phyloP scores from a whole-genome alignment of 2,113 vertebrate species.

The Sapajus apella region DNA sequence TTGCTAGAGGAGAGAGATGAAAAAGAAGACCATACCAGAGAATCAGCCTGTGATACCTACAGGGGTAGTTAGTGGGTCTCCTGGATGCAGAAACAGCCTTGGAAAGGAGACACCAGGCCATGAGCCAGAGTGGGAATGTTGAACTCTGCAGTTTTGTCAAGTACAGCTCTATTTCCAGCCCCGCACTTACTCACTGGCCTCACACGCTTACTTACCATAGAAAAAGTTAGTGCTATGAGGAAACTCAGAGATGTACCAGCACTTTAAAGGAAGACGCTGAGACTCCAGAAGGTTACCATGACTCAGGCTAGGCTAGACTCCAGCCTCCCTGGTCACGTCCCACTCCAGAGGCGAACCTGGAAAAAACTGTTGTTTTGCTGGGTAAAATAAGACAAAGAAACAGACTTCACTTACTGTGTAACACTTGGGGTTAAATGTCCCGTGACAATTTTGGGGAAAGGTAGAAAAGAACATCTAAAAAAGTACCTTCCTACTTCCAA shows the following conservation, averaged over 20 bases:
- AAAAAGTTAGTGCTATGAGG: neutral
- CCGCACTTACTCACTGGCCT: neutral
- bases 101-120: neutral
- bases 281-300: neutral
- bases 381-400: constrained; percentile 41
- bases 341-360: neutral
- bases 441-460: neutral
- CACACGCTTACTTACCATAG: neutral
- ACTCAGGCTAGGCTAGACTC: neutral
- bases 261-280: neutral
- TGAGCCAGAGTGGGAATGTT: neutral
- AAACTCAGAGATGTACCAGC: neutral
- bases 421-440: constrained; percentile 2
- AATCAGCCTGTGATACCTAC: neutral
- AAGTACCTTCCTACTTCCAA: neutral
- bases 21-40: neutral
- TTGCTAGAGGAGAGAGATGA: neutral
- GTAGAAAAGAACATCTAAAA: neutral
- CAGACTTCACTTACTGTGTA: neutral
- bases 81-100: neutral
- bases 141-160: neutral
- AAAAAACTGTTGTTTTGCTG: neutral
- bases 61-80: neutral
- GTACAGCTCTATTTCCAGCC: neutral
- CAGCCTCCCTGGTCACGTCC: neutral